Evolutionary conservation across 1,140 invertebrate species (phyloP), one percentile per base, ranked within the genome.

Genomic region (Babylonia areolata): DNA sequence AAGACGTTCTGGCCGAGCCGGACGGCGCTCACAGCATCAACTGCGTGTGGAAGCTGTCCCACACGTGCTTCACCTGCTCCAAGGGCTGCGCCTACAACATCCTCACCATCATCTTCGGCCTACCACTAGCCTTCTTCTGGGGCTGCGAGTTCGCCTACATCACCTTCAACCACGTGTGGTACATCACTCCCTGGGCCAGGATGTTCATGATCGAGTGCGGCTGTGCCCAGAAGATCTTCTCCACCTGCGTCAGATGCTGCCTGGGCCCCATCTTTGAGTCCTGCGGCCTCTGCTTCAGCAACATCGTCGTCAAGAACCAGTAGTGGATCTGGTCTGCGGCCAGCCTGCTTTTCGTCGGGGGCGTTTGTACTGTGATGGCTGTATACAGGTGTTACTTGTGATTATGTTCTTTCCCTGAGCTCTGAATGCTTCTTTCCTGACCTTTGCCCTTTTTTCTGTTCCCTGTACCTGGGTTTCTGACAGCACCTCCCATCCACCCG

Each of bases 1-100:
- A 96, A 87, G 96, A 97, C 87, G 95, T 97, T 71, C 95, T 97
- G 64, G 97, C 96, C 0, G 97, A 97, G 93, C 96, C 97, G 17
- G 96, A 96, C 85, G 96, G 96, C 3, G 96, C 96, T 12, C 94
- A 96, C 64, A 96, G 96, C 87, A 95, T 96, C 2, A 96, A 97
- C 92, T 96, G 96, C 91, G 96, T 96, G 58, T 97, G 97, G 97
- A 94, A 95, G 31, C 93, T 96, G 17, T 96, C 96, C 87, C 95
- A 95, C 87, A 94, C 95, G 71, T 96, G 96, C 90, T 97, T 96
- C 93, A 94, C 95, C 46, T 93, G 96, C 42, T 95, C 96, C 1
- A 95, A 96, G 80, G 95, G 90, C 96, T 95, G 90, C 9, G 97
- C 96, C 91, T 97, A 97, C 95, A 95, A 95, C 1, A 91, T 96